Percentiles rank a stretch among this genome's conserved stretches.
phyloP scores from a whole-genome alignment of 2,797 vertebrate genomes.

The Rhincodon typus region DNA sequence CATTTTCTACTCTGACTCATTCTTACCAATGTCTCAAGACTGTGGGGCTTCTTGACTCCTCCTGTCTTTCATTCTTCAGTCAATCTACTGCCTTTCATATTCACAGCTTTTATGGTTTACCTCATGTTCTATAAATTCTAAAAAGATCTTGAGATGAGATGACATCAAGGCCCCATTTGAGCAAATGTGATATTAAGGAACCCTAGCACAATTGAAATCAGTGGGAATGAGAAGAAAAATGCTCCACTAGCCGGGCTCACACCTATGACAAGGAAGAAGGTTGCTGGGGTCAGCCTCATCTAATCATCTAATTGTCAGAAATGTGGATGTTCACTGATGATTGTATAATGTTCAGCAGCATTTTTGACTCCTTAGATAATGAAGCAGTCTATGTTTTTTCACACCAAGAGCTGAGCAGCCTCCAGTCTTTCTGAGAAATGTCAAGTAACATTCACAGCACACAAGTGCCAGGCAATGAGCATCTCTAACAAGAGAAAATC shows the following conservation, averaged over 20 bases:
- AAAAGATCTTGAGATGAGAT: background rate
- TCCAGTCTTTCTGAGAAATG: no score
- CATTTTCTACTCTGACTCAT: background rate
- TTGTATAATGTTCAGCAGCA: no score
- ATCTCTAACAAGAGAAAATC: background rate
- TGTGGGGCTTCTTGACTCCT: background rate
- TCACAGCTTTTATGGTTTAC: background rate
- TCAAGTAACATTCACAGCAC: no score
- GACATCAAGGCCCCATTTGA: background rate
- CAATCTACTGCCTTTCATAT: background rate
- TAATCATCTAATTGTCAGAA: no score
- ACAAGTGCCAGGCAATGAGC: background rate
- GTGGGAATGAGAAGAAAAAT: background rate
- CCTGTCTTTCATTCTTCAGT: background rate
- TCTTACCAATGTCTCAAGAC: background rate
- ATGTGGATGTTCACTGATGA: no score
- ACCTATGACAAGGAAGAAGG: background rate
- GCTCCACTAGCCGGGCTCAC: background rate
- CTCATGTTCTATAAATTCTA: background rate
- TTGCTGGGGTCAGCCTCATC: background rate
- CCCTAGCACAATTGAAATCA: background rate
- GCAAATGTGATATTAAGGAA: background rate
- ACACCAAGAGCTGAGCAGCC: no score
- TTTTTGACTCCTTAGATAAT: no score
- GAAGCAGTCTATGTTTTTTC: no score